Conservation (phyloP, 2,888 invertebrate species). For the Hyppa rectilinea region DNA sequence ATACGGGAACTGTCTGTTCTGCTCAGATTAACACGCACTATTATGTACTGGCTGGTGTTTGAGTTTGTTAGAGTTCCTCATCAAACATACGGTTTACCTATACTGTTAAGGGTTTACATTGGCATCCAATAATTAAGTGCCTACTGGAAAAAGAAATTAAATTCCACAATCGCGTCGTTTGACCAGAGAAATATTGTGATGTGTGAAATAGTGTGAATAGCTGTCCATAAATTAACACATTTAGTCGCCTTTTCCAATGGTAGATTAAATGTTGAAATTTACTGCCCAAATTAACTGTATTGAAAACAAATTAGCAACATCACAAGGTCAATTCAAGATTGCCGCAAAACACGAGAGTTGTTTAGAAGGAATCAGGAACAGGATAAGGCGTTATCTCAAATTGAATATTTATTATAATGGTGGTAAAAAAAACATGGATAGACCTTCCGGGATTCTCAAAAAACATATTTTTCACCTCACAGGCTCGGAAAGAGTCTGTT, state of each 20-base stretch:
- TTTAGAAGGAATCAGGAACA: neutral
- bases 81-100: neutral
- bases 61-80: slow-evolving; percentile 22
- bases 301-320: neutral
- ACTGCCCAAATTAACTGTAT: too few species aligned
- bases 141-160: too few species aligned
- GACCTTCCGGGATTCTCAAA: neutral
- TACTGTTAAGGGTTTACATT: neutral
- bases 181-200: too few species aligned
- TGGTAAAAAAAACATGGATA: neutral
- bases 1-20: slow-evolving; percentile 20
- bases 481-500: too few species aligned
- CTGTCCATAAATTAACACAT: too few species aligned
- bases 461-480: too few species aligned
- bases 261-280: too few species aligned
- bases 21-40: slow-evolving; percentile 33
- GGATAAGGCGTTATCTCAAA: neutral
- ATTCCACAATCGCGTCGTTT: neutral
- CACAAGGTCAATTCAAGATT: neutral
- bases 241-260: too few species aligned
- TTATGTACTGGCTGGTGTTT: slow-evolving; percentile 11
- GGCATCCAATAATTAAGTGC: neutral
- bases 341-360: neutral
- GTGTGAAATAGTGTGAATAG: too few species aligned
- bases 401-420: neutral